A percentile compares a stretch with the other conserved stretches of the same genome.
Evolutionary conservation across 2,888 invertebrate genomes (phyloP).

Genomic region (Helleia helle): DNA sequence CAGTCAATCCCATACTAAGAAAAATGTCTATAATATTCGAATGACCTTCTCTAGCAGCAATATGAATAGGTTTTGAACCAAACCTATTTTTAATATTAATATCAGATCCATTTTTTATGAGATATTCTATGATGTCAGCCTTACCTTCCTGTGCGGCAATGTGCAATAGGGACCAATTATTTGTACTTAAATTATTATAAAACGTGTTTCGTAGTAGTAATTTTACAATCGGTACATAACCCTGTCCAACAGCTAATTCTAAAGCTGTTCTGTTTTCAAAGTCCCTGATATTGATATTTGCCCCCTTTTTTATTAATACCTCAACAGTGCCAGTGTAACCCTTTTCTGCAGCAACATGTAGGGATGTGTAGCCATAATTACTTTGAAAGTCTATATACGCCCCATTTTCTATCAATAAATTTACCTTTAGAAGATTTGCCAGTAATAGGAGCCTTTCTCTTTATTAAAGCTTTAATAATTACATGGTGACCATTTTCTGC

Average conservation of each 20-base stretch:
- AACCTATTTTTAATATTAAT: constrained; percentile 2
- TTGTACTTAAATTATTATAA: neutral
- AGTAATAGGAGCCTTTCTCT: neutral
- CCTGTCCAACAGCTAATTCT: neutral
- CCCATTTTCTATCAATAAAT: neutral
- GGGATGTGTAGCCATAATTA: neutral
- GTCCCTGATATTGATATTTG: neutral
- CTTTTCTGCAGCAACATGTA: neutral
- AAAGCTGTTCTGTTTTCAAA: constrained; percentile 1
- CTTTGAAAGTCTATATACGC: neutral
- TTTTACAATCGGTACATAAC: neutral
- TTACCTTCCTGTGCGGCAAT: constrained; percentile 5
- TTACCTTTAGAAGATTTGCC: neutral
- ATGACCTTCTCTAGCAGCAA: constrained; percentile 6
- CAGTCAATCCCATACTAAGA: neutral
- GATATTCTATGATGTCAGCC: constrained; percentile 1
- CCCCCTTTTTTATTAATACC: neutral
- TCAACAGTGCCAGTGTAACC: neutral
- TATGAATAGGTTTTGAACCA: constrained; percentile 7
- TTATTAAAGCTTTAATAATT: neutral
- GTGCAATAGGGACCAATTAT: constrained; percentile 4
- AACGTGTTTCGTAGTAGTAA: neutral
- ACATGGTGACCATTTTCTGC: neutral
- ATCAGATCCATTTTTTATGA: constrained; percentile 2
- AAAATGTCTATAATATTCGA: neutral